A percentile compares a stretch with the other conserved stretches of the same genome.
Evolutionary conservation across 2,888 invertebrate species (phyloP).

Genomic region (Muscina levida): DNA sequence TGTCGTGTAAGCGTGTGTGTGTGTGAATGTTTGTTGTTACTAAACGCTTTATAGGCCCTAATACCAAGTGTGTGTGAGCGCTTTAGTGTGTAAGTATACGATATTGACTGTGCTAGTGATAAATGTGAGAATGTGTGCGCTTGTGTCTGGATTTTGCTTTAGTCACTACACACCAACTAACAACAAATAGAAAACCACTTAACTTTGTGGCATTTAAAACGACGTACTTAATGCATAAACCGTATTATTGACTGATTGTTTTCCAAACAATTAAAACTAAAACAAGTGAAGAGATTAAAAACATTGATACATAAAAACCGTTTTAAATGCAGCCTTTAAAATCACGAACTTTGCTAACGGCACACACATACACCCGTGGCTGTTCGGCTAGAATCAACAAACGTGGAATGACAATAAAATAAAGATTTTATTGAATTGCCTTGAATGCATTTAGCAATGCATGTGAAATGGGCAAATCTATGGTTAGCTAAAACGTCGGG

Average conservation of each 20-base stretch:
- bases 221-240: conserved; percentile 33
- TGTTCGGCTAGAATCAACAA: neutral
- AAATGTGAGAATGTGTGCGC: too few relatives aligned
- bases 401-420: neutral
- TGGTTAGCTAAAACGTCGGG: too few relatives aligned
- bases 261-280: conserved; percentile 46
- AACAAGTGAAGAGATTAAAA: conserved; percentile 31
- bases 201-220: conserved; percentile 42
- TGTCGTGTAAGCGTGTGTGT: neutral
- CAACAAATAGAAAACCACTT: conserved; percentile 43
- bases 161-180: conserved; percentile 24
- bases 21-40: conserved; percentile 3
- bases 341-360: too few relatives aligned
- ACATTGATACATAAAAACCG: conserved; percentile 24
- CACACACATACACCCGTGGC: neutral
- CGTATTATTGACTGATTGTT: conserved; percentile 46
- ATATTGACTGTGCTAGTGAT: too few relatives aligned
- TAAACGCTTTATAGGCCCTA: conserved; percentile 11
- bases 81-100: too few relatives aligned
- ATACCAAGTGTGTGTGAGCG: too few relatives aligned
- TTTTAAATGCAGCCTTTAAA: neutral
- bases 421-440: conserved; percentile 19
- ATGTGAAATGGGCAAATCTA: too few relatives aligned
- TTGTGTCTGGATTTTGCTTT: too few relatives aligned
- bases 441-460: too few relatives aligned